These are phyloP conservation scores for Platycercus adscitus DNA, from an alignment of 2,113 vertebrate species.

Conservation along the genomic window DNA sequence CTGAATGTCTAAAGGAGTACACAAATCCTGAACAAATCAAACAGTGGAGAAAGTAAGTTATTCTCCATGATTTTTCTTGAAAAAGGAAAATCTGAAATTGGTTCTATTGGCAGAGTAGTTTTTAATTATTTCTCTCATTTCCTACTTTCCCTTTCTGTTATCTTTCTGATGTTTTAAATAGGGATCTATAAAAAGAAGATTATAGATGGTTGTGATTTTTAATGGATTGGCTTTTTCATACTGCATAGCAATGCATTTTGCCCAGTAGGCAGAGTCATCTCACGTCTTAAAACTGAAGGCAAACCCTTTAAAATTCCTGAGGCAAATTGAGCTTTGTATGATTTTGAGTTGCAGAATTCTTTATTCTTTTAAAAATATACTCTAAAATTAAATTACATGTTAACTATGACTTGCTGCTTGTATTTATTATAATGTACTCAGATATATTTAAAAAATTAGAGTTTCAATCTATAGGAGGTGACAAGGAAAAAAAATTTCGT, in stretches of 20 bases:
- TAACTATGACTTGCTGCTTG: not conserved
- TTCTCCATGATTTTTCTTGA: not conserved
- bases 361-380: not conserved
- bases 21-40: conserved; percentile 96
- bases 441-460: not conserved
- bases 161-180: not conserved
- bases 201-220: not conserved
- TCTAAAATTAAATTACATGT: not conserved
- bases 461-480: not conserved
- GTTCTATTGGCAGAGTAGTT: not conserved
- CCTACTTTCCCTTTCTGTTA: not conserved
- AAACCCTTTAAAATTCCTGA: not conserved
- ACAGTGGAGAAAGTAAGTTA: conserved; percentile 95
- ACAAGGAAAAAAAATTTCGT: not conserved
- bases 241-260: not conserved
- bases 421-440: not conserved
- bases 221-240: not conserved
- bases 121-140: not conserved
- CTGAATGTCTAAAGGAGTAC: conserved; percentile 95
- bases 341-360: not conserved
- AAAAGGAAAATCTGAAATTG: not conserved
- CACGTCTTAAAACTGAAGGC: not conserved
- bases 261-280: not conserved
- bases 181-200: not conserved
- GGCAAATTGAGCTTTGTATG: not conserved